Conservation (phyloP, 2,113 vertebrate genomes). For the Columba livia region DNA sequence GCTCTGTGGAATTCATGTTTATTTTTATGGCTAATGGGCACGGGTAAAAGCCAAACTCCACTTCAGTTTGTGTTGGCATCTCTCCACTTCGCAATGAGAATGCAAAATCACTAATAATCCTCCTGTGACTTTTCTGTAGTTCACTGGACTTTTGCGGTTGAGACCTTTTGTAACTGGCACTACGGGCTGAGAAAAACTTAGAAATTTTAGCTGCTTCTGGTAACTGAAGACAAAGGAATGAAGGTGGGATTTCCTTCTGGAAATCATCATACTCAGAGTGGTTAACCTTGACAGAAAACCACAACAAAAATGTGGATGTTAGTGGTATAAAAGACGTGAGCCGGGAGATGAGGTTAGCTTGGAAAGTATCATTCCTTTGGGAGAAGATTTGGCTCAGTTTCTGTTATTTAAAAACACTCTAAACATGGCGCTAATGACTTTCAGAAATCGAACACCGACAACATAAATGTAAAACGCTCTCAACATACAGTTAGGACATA, state of each 20-base stretch:
- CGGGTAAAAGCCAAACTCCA: neutral
- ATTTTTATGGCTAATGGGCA: conserved; percentile 1
- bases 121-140: neutral
- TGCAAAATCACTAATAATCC: neutral
- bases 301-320: neutral
- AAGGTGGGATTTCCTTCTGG: neutral
- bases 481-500: neutral
- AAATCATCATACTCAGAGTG: neutral
- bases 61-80: neutral
- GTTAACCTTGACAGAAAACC: neutral
- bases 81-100: neutral
- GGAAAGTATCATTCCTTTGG: neutral
- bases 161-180: neutral
- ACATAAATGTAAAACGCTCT: neutral
- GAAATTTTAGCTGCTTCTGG: neutral
- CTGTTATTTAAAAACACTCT: neutral
- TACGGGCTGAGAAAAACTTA: neutral
- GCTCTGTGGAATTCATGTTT: neutral
- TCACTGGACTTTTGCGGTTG: neutral
- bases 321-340: neutral
- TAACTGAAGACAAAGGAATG: neutral
- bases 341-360: neutral
- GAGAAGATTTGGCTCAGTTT: neutral
- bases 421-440: neutral
- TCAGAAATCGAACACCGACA: neutral